Evolutionary conservation across 30 jellyfish, hydroid and myxozoan genomes (phyloP).

Genomic region (Nemopilema nomurai): DNA sequence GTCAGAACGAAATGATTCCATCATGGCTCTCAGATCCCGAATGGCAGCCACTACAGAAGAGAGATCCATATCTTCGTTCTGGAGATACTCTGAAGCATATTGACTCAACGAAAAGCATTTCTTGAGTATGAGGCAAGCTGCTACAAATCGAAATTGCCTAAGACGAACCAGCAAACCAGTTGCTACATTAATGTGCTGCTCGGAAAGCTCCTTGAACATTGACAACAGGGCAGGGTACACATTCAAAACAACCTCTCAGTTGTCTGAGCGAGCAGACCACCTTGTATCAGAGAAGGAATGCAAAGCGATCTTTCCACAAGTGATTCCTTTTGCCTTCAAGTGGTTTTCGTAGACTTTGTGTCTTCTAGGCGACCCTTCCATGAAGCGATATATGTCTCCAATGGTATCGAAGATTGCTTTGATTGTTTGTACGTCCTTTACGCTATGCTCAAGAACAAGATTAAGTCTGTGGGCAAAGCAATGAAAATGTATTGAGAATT

Average conservation of each 20-base stretch:
- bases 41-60: conserved; percentile 24
- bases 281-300: conserved; percentile 48
- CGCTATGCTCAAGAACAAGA: conserved; percentile 23
- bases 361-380: conserved; percentile 63
- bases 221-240: conserved; percentile 33
- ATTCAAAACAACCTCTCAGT: conserved; percentile 16
- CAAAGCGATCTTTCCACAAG: conserved; percentile 24
- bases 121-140: conserved; percentile 20
- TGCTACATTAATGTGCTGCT: neutral
- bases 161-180: neutral
- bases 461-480: conserved; percentile 41
- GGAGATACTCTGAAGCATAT: conserved; percentile 5
- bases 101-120: conserved; percentile 7
- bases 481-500: conserved; percentile 20
- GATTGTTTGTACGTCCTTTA: conserved; percentile 12
- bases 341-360: conserved; percentile 45
- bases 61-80: conserved; percentile 20
- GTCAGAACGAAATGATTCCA: conserved; percentile 4
- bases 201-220: conserved; percentile 14
- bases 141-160: conserved; percentile 22
- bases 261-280: conserved; percentile 42
- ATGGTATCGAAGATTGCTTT: conserved; percentile 46
- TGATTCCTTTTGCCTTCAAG: conserved; percentile 6
- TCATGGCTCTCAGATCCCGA: neutral
- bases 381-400: conserved; percentile 34